Conservation (phyloP, 2,888 invertebrate genomes). For the Philonicus albiceps region DNA sequence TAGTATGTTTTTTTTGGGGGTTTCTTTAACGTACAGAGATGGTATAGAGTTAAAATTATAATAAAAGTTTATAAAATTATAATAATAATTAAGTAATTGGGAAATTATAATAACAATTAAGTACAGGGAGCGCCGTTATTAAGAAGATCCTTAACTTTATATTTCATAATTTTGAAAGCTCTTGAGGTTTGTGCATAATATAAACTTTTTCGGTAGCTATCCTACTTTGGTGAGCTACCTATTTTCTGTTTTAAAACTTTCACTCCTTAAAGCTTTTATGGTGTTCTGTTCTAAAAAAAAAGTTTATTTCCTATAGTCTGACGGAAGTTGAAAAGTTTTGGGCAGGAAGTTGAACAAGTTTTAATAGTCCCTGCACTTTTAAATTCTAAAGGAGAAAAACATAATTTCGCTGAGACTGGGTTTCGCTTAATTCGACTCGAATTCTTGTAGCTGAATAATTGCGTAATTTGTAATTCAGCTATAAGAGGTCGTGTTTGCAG, state of each 20-base stretch:
- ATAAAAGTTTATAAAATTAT: neutral
- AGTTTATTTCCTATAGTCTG: neutral
- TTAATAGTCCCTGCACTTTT: neutral
- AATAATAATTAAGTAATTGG: neutral
- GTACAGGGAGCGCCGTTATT: neutral
- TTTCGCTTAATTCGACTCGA: neutral
- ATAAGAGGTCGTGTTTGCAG: neutral
- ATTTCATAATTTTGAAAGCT: neutral
- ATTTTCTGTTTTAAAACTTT: neutral
- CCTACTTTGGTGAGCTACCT: neutral
- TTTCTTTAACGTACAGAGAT: neutral
- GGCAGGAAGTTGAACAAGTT: neutral
- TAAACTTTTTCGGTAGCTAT: neutral
- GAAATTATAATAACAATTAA: neutral
- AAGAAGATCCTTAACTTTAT: neutral
- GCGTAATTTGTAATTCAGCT: neutral
- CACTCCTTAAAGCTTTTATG: neutral
- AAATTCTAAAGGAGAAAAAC: neutral
- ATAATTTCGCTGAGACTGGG: neutral
- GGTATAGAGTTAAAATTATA: neutral
- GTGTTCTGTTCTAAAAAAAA: neutral
- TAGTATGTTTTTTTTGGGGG: neutral
- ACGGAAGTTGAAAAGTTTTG: neutral
- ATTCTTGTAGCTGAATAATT: neutral
- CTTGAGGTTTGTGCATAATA: neutral